Conservation (phyloP, 2,888 invertebrate genomes). For the Megastigmus dorsalis region DNA sequence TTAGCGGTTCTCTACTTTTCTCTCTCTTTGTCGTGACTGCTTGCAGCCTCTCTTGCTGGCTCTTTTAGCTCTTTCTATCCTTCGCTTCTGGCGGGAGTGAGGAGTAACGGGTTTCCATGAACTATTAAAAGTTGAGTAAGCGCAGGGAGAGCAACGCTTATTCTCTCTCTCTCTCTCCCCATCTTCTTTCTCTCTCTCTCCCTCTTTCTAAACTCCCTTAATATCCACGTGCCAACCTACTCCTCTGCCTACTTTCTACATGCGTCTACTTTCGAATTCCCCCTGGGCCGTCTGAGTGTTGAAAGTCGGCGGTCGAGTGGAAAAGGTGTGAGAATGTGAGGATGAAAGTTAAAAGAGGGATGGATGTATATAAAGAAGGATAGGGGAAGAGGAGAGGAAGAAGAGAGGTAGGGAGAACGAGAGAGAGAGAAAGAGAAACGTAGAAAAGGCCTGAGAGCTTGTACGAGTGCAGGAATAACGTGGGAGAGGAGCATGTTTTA, state of each 20-base stretch:
- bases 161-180: not conserved
- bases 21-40: not conserved
- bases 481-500: conserved; percentile 61
- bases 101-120: conserved; percentile 40
- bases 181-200: not conserved
- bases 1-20: conserved; percentile 27
- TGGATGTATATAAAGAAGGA: conserved; percentile 11
- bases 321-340: conserved; percentile 25
- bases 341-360: conserved; percentile 16
- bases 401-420: not conserved
- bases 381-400: not conserved
- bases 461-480: conserved; percentile 3
- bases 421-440: conserved; percentile 48
- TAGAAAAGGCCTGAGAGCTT: conserved; percentile 16
- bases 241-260: conserved; percentile 13
- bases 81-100: conserved; percentile 2
- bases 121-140: conserved; percentile 52
- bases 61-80: conserved; percentile 13
- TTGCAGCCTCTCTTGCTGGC: not conserved
- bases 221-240: conserved; percentile 58
- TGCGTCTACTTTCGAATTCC: conserved; percentile 59
- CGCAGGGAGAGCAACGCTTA: not conserved
- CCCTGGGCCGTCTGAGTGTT: conserved; percentile 54
- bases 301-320: conserved; percentile 53
- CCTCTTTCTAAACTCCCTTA: conserved; percentile 57